phyloP scores from a whole-genome alignment of 2,888 invertebrate species.

The Patella pellucida region DNA sequence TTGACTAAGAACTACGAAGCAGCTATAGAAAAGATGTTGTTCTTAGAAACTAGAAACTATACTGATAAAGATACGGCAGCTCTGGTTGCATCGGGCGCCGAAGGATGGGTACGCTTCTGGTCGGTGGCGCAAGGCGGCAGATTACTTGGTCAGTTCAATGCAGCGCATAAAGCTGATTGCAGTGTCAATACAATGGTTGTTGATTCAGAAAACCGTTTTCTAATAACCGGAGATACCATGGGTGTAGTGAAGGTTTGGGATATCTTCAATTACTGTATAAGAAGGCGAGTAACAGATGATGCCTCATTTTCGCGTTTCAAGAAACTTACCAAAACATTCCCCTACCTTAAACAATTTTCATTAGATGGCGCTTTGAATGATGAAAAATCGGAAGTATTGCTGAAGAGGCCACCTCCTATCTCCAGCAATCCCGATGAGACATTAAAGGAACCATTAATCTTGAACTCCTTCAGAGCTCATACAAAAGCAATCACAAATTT shows the following conservation, averaged over 20 bases:
- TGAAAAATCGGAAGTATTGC: slow-evolving; percentile 29
- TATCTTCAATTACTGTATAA: slow-evolving; percentile 79
- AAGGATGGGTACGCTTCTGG: slow-evolving; percentile 83
- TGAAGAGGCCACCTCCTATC: slow-evolving; percentile 48
- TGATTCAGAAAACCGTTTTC: slow-evolving; percentile 80
- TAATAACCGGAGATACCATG: slow-evolving; percentile 75
- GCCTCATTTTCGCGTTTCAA: slow-evolving; percentile 39
- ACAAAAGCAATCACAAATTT: slow-evolving; percentile 79
- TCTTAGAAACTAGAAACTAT: slow-evolving; percentile 77
- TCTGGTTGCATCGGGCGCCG: slow-evolving; percentile 81
- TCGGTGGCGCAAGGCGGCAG: slow-evolving; percentile 79
- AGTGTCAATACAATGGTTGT: slow-evolving; percentile 79
- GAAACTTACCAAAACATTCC: slow-evolving; percentile 41
- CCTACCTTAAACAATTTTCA: slow-evolving; percentile 34
- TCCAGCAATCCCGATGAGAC: slow-evolving; percentile 49
- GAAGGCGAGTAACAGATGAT: slow-evolving; percentile 29
- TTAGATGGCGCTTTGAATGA: slow-evolving; percentile 42
- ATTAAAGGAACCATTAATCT: slow-evolving; percentile 52
- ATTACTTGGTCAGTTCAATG: slow-evolving; percentile 79
- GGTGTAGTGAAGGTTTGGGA: slow-evolving; percentile 88
- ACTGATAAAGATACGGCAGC: slow-evolving; percentile 74
- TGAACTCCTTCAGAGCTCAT: slow-evolving; percentile 77
- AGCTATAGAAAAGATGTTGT: slow-evolving; percentile 74
- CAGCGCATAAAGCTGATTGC: slow-evolving; percentile 77
- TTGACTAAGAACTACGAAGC: slow-evolving; percentile 53